Evolutionary conservation across 2,888 invertebrate species (phyloP), one percentile per base, ranked within the genome.

Genomic region (Philereme vetulata): DNA sequence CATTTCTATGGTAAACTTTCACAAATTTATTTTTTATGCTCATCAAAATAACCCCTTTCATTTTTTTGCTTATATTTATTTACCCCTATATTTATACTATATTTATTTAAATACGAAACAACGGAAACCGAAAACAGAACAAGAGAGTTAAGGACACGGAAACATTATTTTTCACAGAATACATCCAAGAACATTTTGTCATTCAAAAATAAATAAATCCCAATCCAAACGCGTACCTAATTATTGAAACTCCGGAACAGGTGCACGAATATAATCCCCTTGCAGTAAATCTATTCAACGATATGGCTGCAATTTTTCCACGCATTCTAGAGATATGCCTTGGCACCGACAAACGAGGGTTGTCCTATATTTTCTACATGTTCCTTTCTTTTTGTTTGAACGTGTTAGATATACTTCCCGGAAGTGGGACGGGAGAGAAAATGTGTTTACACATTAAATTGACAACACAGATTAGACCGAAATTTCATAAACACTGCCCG

Each of bases 281-380:
- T 33, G 49, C 34, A 50, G 49, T 45, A 53, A 59, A 59, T 59
- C 60, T 53, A 56, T 42, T 47, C 38, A 49, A 34, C 40, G 57
- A 54, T 60, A 59, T 53, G 62, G 51, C 38, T 45, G 55, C 48
- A 52, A 57, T 66, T 57, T 57, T 60, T 58, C 42, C 45, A 4
- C 45, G 34, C 61, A 64, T 61, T 66, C 62, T 57, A 57, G 52
- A 62, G 48, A 60, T 62, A 66, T 64, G 49, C 42, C 54, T 10
- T 52, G 45, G 45, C 38, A 56, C 56, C 42, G 56, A 38, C 64
- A 53, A 51, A 54, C 43, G 34, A 33, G 36, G 50, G 44, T 45
- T 44, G 36, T 43, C 50, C 55, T 52, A 57, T 65, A 60, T 60
- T 55, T 52, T 47, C 56, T 33, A 42, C 48, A 42, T 6, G 40